A percentile compares a stretch with the other conserved stretches of the same genome.
Conservation (phyloP, 2,113 vertebrate species). For the Microcebus murinus region DNA sequence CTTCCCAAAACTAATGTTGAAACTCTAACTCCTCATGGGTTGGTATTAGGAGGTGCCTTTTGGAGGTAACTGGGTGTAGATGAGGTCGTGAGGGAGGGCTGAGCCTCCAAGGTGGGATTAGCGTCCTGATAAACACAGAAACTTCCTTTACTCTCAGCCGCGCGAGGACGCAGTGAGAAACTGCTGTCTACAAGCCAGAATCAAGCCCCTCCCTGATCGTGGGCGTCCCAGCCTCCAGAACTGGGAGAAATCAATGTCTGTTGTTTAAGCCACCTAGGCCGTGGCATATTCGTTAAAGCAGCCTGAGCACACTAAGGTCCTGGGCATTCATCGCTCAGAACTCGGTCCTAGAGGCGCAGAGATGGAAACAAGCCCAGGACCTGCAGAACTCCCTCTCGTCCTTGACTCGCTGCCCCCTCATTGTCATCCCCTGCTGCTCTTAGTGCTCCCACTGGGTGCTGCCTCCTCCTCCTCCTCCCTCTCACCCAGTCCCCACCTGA, state of each 20-base stretch:
- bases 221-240: background rate
- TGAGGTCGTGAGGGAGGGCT: background rate
- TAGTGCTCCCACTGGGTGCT: no score
- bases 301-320: background rate
- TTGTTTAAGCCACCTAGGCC: background rate
- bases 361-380: no score
- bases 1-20: background rate
- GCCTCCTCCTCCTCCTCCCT: background rate
- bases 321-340: rapidly evolving
- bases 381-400: background rate
- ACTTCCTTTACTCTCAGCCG: background rate
- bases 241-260: background rate
- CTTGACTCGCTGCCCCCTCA: rapidly evolving
- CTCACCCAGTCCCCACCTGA: no score
- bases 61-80: background rate
- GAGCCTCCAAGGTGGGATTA: background rate
- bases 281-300: background rate
- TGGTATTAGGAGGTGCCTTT: background rate
- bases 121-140: background rate
- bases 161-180: background rate
- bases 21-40: background rate
- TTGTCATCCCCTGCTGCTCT: background rate
- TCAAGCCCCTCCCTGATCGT: background rate
- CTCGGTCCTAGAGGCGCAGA: background rate
- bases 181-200: background rate